A percentile compares a stretch with the other conserved stretches of the same genome.
Evolutionary conservation across 2,888 invertebrate genomes (phyloP).

Genomic region (Drosophila kanekoi): DNA sequence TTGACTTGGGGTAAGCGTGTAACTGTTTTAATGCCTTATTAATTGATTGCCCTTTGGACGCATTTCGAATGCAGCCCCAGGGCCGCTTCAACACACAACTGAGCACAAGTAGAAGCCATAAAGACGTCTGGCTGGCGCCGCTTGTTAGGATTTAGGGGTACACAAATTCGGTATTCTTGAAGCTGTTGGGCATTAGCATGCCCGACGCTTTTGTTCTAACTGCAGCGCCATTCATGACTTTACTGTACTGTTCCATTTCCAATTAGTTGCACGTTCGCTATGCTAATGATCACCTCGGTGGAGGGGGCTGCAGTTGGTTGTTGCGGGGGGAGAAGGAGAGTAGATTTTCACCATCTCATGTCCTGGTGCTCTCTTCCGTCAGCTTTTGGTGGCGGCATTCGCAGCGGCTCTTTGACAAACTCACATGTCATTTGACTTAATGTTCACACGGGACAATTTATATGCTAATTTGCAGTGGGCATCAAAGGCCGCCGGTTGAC

Average conservation of each 20-base stretch:
- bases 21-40: slow-evolving; percentile 72
- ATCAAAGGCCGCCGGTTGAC: slow-evolving; percentile 74
- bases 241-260: slow-evolving; percentile 68
- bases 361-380: slow-evolving; percentile 78
- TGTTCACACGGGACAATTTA: slow-evolving; percentile 82
- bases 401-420: slow-evolving; percentile 74
- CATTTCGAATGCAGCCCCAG: slow-evolving; percentile 70
- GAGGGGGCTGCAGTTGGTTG: not conserved
- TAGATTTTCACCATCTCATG: slow-evolving; percentile 70
- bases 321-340: slow-evolving; percentile 7
- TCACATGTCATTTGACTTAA: slow-evolving; percentile 79
- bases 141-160: slow-evolving; percentile 78
- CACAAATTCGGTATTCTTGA: slow-evolving; percentile 3
- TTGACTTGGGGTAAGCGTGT: slow-evolving; percentile 21
- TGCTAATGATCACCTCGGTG: slow-evolving; percentile 65
- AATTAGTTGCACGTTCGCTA: slow-evolving; percentile 80
- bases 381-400: slow-evolving; percentile 45
- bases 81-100: slow-evolving; percentile 17
- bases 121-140: slow-evolving; percentile 83
- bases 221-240: slow-evolving; percentile 49
- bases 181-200: slow-evolving; percentile 27
- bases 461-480: slow-evolving; percentile 79
- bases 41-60: slow-evolving; percentile 63
- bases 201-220: slow-evolving; percentile 18
- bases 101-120: slow-evolving; percentile 69